Conservation (phyloP, 2,888 invertebrate species). For the Acanthacorydalis orientalis region DNA sequence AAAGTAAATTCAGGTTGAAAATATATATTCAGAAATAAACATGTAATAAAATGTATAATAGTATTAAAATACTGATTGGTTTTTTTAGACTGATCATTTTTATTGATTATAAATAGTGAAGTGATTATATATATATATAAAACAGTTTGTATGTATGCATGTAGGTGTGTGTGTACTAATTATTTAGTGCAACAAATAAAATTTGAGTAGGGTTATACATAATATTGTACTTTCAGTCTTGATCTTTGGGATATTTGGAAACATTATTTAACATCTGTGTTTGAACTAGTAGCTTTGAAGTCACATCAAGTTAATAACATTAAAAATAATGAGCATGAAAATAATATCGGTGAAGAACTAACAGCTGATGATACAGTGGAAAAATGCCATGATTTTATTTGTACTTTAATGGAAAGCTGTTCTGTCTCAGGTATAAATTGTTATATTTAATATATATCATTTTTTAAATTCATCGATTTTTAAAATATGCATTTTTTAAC, state of each 20-base stretch:
- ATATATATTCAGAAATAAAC: no score
- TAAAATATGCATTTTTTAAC: constrained; percentile 2
- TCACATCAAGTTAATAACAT: constrained; percentile 10
- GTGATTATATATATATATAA: no score
- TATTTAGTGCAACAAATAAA: background rate
- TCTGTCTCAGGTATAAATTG: constrained; percentile 18
- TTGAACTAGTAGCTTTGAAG: constrained; percentile 34
- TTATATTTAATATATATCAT: background rate
- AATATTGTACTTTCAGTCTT: constrained; percentile 25
- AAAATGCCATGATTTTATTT: constrained; percentile 27
- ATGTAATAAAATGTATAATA: no score
- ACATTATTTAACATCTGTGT: constrained; percentile 54
- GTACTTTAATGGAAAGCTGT: constrained; percentile 23
- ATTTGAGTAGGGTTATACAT: background rate
- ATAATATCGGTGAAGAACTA: constrained; percentile 13
- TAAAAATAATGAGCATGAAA: constrained; percentile 14
- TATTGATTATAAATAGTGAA: no score
- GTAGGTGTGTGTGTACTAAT: no score
- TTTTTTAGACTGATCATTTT: no score
- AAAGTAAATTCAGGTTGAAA: no score
- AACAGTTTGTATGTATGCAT: no score
- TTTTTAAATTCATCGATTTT: background rate
- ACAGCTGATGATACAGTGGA: constrained; percentile 23
- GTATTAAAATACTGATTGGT: no score
- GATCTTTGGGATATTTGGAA: constrained; percentile 60